Base-by-base conservation (phyloP, 2,113 vertebrate species). In the Setophaga petechia region DNA sequence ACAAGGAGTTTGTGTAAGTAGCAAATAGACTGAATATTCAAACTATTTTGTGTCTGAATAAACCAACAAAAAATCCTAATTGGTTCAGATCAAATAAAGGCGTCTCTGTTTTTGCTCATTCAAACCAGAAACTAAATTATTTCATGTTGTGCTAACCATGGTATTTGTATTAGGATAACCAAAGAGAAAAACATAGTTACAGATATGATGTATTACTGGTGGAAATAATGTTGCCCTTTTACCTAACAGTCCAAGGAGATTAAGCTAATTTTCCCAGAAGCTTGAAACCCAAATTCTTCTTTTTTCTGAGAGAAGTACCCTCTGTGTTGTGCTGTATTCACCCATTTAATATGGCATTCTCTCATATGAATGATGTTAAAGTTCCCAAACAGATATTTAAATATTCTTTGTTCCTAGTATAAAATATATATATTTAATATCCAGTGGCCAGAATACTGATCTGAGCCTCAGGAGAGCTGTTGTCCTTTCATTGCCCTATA, bases 11-110 rank as follows among this genome's bases (percentile, higher is more conserved):
- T 66, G 19, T 52, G 6, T 58, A 85, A 67, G 15, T 55, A 90
- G 21, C 28, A 87, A 69, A 83, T 20, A 80, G 58, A 10, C 46
- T 77, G 81, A 95, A 91, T 82, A 95, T 47, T 89, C 59, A 84
- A 87, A 67, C 10, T 39, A 18, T 54, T 83, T 83, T 85, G 37
- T 89, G 41, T n/a, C 59, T 83, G 54, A 91, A 85, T 37, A 87
- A 89, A 41, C 21, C 27, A 96, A 65, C 28, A 77, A 57, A 69
- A 89, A 71, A 20, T 14, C 9, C 3, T 76, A 87, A 83, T 68
- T 94, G 31, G 13, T 72, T 85, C 78, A 85, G 82, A 91, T 79
- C 58, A 95, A 93, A 94, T 87, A 85, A 87, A 91, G 84, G 30
- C 3, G 1, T 82, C 25, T 84, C 87, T 95, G 67, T 39, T 89